Evolutionary conservation across 2,797 vertebrate species (phyloP), one percentile per base, ranked within the genome.

Genomic region (Diplodus sargus): DNA sequence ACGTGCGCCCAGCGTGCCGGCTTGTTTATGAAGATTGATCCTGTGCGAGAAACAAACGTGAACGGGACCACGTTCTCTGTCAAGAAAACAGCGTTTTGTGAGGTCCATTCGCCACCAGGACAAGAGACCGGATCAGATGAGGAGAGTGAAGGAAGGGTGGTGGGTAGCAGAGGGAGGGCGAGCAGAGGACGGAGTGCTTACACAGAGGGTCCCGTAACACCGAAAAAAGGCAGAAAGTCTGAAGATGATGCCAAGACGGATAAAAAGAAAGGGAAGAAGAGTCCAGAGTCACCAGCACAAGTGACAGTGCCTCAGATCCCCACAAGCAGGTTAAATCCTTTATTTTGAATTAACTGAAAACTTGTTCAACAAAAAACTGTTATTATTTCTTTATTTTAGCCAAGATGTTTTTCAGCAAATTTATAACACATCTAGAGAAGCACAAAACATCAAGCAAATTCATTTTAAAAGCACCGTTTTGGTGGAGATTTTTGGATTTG

Each of bases 1-100:
- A 99, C 98, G 0, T 99, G 98, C 64, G 98, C 98, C 13, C 98
- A 99, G 86, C 95, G 96, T 5, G 97, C 97, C 0, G 98, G 98
- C 12, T 95, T 99, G 64, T 99, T 99, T 88, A 99, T 99, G 98
- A 99, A 99, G 94, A 99, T 99, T 0, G 98, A 99, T 52, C 98
- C 98, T 14, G 97, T 99, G 87, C 95, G 97, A 16, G 98, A 99
- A 92, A 99, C 96, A 30, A 95, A 95, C 64, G 74, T 97, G 84
- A 97, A 98, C 0, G 97, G 97, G 59, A 99, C 97, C 0, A 99
- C 96, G 0, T 99, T 99, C 89, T 97, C 97, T 0, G 98, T 99
- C 53, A 98, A 97, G 84, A 99, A 99, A 90, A 99, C 98, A 0
- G 98, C 98, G 3, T 99, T 96, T 87, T 99, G 98, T 43, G 97